Percentiles rank a stretch among this genome's conserved stretches.
Conservation (phyloP, 2,797 vertebrate genomes). For the Sylvia borin region DNA sequence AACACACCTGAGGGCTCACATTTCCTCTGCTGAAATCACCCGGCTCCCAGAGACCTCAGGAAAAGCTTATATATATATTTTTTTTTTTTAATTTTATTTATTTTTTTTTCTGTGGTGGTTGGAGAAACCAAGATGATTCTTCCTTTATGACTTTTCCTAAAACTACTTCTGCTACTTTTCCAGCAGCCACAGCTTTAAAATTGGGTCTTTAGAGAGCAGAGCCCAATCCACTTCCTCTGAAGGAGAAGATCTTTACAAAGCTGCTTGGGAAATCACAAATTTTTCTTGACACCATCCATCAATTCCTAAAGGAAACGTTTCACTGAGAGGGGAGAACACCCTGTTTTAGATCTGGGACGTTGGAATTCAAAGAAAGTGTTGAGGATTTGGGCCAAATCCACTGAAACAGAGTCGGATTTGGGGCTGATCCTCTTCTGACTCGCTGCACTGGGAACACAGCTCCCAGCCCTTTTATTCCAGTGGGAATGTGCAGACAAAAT, state of each 20-base stretch:
- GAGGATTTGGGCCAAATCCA: neutral
- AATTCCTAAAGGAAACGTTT: neutral
- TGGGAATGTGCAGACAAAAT: neutral
- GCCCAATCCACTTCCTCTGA: neutral
- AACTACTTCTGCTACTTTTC: neutral
- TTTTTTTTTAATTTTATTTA: neutral
- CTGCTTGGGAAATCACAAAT: neutral
- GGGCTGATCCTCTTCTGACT: neutral
- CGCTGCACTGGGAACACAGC: neutral
- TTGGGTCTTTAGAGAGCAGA: neutral
- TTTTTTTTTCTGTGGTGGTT: neutral
- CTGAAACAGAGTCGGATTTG: neutral
- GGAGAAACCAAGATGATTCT: neutral
- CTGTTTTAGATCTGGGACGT: accelerated
- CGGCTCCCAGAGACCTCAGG: neutral
- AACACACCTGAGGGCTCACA: neutral
- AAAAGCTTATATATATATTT: neutral
- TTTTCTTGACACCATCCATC: neutral
- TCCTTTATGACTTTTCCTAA: neutral
- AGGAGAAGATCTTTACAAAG: neutral
- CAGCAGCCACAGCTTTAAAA: neutral
- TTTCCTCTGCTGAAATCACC: neutral
- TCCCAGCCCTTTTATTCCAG: neutral
- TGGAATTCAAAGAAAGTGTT: accelerated
- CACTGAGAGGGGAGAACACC: neutral